A percentile compares a stretch with the other conserved stretches of the same genome.
Evolutionary conservation across 2,113 vertebrate genomes (phyloP).

Genomic region (Electrona antarctica): DNA sequence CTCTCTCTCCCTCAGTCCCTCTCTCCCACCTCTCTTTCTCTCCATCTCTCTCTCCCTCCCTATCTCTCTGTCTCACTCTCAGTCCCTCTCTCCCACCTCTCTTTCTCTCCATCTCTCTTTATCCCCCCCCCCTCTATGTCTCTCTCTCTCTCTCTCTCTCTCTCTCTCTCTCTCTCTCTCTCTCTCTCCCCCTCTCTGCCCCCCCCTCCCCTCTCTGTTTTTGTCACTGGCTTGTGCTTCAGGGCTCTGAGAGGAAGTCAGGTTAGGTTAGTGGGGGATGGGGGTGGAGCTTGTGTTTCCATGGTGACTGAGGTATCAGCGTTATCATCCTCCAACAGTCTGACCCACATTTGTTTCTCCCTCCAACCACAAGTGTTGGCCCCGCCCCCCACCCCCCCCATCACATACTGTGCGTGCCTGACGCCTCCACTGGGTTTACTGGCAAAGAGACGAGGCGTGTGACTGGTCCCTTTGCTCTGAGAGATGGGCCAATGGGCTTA

Average conservation of each 20-base stretch:
- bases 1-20: too few species aligned
- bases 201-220: conserved; percentile 16
- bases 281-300: conserved; percentile 64
- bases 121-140: too few species aligned
- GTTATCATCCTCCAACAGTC: conserved; percentile 57
- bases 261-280: conserved; percentile 33
- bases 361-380: conserved; percentile 45
- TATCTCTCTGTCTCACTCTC: too few species aligned
- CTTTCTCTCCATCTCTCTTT: too few species aligned
- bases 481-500: neutral
- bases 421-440: conserved; percentile 40
- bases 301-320: conserved; percentile 70
- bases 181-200: conserved; percentile 8
- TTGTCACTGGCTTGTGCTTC: conserved; percentile 48
- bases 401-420: neutral
- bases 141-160: neutral
- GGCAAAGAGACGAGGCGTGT: conserved; percentile 15
- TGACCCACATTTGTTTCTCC: conserved; percentile 71
- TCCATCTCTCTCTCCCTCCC: too few species aligned
- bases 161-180: conserved; percentile 20
- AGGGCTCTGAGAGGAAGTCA: conserved; percentile 65
- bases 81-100: too few species aligned
- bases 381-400: conserved; percentile 13
- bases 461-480: conserved; percentile 14
- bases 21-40: too few species aligned